Conservation (phyloP, 2,113 vertebrate genomes). For the Hepsetus odoe region DNA sequence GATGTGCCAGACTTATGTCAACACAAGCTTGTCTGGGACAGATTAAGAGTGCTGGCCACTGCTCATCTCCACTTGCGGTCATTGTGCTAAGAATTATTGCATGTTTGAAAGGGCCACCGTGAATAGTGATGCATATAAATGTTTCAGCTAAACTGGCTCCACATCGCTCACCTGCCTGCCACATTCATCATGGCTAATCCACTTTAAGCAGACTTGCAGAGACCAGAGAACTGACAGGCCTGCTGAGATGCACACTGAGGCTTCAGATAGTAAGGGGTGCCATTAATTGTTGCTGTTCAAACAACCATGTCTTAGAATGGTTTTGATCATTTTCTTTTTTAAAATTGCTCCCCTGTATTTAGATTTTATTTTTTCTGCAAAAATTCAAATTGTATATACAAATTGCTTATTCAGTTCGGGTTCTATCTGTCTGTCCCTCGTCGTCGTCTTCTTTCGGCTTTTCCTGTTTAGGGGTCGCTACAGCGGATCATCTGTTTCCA, state of each 20-base stretch:
- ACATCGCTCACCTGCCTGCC: conserved; percentile 57
- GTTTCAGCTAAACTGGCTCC: conserved; percentile 61
- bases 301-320: conserved; percentile 6
- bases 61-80: conserved; percentile 38
- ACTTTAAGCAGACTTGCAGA: conserved; percentile 62
- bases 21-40: conserved; percentile 12
- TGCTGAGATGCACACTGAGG: conserved; percentile 25
- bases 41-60: conserved; percentile 15
- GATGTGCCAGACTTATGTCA: conserved; percentile 28
- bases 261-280: conserved; percentile 5
- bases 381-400: not conserved
- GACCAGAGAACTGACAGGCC: conserved; percentile 54
- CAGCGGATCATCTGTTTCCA: too few relatives aligned
- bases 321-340: conserved; percentile 32
- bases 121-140: conserved; percentile 67
- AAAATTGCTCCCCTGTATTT: not conserved
- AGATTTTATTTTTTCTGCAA: not conserved
- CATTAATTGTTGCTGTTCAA: not conserved
- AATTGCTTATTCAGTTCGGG: too few relatives aligned
- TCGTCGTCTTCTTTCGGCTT: too few relatives aligned
- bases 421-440: too few relatives aligned
- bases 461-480: too few relatives aligned
- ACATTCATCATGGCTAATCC: conserved; percentile 68
- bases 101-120: conserved; percentile 55
- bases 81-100: conserved; percentile 50